These are phyloP conservation scores for Coenobita brevimanus DNA, from an alignment of 1,140 invertebrate genomes.

Conservation along the genomic window DNA sequence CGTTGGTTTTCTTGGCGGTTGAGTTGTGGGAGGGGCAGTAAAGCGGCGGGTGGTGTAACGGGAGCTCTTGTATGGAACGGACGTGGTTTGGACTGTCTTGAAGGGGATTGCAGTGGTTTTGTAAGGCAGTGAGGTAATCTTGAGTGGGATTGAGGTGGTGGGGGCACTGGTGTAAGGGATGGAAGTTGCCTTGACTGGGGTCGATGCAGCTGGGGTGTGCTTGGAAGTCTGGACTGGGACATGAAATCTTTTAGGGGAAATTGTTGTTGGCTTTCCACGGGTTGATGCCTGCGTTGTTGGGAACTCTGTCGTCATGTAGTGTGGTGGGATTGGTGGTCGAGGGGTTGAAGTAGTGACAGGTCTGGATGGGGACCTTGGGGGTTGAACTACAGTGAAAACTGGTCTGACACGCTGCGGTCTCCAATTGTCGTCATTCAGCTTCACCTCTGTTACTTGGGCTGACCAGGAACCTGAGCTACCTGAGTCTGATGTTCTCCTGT, in stretches of 20 bases:
- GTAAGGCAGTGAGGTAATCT: too few species aligned
- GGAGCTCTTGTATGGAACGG: neutral
- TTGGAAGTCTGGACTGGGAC: neutral
- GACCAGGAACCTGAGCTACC: constrained; percentile 10
- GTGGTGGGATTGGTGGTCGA: neutral
- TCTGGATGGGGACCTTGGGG: neutral
- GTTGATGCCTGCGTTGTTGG: neutral
- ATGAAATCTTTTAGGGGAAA: neutral
- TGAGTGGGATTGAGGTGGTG: too few species aligned
- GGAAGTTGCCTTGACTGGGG: too few species aligned
- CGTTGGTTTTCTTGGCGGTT: neutral
- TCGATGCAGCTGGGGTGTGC: neutral
- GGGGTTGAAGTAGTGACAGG: neutral
- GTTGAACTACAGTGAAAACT: neutral
- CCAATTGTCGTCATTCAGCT: constrained; percentile 32
- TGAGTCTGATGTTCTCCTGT: neutral
- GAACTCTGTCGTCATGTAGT: too few species aligned
- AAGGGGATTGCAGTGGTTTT: too few species aligned
- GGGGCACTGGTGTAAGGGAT: too few species aligned
- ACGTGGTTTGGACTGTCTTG: neutral
- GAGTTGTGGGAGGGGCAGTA: constrained; percentile 24
- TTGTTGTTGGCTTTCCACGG: neutral
- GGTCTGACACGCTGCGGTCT: constrained; percentile 6
- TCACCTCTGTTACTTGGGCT: constrained; percentile 40
- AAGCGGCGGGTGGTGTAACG: constrained; percentile 29